These are phyloP conservation scores for Drosophila nr. perissopoda DNA, from an alignment of 2,888 invertebrate genomes.

Conservation along the genomic window DNA sequence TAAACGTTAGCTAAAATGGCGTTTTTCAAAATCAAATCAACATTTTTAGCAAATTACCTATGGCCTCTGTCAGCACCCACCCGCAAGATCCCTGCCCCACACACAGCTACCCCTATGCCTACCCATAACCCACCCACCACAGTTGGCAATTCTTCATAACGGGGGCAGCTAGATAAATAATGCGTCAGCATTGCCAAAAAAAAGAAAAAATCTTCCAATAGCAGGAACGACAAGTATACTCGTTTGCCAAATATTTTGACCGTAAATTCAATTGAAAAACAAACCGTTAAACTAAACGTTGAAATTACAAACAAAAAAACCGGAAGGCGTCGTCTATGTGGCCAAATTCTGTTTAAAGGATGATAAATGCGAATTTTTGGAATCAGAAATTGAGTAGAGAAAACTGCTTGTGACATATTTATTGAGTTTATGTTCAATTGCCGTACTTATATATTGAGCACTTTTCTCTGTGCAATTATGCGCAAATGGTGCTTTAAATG, in stretches of 20 bases:
- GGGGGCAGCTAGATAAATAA: constrained; percentile 53
- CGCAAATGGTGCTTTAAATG: not conserved
- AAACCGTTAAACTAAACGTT: constrained; percentile 37
- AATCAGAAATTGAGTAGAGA: not conserved
- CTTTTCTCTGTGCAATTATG: constrained; percentile 15
- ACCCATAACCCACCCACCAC: not conserved
- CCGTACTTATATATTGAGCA: constrained; percentile 31
- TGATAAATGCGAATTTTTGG: not conserved
- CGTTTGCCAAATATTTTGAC: constrained; percentile 41
- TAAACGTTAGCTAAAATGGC: constrained; percentile 4
- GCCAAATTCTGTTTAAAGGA: constrained; percentile 15
- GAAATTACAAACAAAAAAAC: constrained; percentile 12
- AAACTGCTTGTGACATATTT: constrained; percentile 6
- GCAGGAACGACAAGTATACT: constrained; percentile 33
- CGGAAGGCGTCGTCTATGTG: constrained; percentile 4
- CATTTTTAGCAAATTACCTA: constrained; percentile 11
- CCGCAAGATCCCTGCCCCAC: not conserved
- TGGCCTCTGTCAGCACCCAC: not conserved
- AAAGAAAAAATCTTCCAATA: constrained; percentile 7
- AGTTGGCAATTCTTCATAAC: constrained; percentile 10
- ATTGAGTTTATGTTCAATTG: constrained; percentile 20
- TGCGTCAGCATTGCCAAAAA: constrained; percentile 56
- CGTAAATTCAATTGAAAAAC: constrained; percentile 43
- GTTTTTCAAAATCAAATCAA: constrained; percentile 21
- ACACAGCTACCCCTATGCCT: not conserved